Evolutionary conservation across 2,888 invertebrate genomes (phyloP).

Genomic region (Dendrolimus pini): DNA sequence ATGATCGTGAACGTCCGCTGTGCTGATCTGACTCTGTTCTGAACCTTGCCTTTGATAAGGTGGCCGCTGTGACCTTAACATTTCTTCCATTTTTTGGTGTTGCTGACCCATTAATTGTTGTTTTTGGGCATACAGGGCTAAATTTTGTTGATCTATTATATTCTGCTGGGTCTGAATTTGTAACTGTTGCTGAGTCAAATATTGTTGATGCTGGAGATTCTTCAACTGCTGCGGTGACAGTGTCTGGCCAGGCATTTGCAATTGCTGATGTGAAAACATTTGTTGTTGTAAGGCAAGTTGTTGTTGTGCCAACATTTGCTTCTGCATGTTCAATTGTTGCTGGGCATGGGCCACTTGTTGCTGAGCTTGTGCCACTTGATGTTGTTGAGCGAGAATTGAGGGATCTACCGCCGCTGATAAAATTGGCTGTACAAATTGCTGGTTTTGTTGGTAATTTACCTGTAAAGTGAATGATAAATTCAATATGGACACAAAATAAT

Average conservation of each 20-base stretch:
- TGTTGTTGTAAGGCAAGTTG: slow-evolving; percentile 70
- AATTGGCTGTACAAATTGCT: slow-evolving; percentile 49
- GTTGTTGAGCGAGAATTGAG: slow-evolving; percentile 53
- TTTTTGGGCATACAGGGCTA: slow-evolving; percentile 68
- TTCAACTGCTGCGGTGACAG: slow-evolving; percentile 62
- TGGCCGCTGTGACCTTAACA: slow-evolving; percentile 51
- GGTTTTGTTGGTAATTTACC: slow-evolving; percentile 44
- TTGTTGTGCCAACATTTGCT: slow-evolving; percentile 65
- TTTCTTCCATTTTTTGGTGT: slow-evolving; percentile 66
- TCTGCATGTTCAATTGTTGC: slow-evolving; percentile 66
- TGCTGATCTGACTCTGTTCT: slow-evolving; percentile 63
- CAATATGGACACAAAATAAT: no score
- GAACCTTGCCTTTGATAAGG: slow-evolving; percentile 63
- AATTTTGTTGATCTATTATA: slow-evolving; percentile 73
- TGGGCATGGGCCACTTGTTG: slow-evolving; percentile 64
- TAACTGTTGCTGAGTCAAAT: slow-evolving; percentile 67
- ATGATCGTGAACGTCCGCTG: slow-evolving; percentile 51
- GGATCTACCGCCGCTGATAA: slow-evolving; percentile 48
- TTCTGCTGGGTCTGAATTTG: slow-evolving; percentile 75
- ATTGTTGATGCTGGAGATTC: slow-evolving; percentile 68
- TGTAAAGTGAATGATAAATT: slow-evolving; percentile 11
- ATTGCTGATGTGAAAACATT: slow-evolving; percentile 55
- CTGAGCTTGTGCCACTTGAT: slow-evolving; percentile 65
- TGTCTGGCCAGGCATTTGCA: slow-evolving; percentile 65
- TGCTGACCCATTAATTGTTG: slow-evolving; percentile 72